A percentile compares a stretch with the other conserved stretches of the same genome.
Evolutionary conservation across 2,113 vertebrate genomes (phyloP).

Genomic region (Onychostoma macrolepis): DNA sequence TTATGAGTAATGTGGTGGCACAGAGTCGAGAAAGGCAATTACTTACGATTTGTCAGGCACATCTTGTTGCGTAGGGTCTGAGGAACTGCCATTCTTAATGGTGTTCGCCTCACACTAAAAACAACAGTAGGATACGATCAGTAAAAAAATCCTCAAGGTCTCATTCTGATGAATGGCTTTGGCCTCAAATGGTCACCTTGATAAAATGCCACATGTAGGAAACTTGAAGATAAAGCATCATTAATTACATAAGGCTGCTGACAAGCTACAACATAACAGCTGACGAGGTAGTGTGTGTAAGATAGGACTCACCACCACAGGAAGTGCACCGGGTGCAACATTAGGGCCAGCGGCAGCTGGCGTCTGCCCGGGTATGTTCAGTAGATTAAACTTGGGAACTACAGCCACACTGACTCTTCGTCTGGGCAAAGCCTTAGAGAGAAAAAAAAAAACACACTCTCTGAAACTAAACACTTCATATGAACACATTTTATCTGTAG

Average conservation of each 20-base stretch:
- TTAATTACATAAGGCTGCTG: constrained; percentile 20
- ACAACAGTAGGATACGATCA: not conserved
- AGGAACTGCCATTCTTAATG: constrained; percentile 73
- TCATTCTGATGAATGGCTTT: constrained; percentile 20
- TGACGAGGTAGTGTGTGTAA: not conserved
- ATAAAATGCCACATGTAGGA: not conserved
- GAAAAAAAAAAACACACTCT: constrained; percentile 43
- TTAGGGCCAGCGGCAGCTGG: constrained; percentile 69
- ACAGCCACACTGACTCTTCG: constrained; percentile 97
- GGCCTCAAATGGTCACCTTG: not conserved
- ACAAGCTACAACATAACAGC: not conserved
- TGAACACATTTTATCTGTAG: not conserved
- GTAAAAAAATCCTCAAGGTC: not conserved
- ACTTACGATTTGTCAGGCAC: constrained; percentile 81
- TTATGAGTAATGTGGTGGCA: not conserved
- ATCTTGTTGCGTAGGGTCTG: constrained; percentile 75
- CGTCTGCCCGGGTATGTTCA: constrained; percentile 89
- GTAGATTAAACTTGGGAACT: constrained; percentile 95
- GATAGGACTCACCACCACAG: constrained; percentile 80
- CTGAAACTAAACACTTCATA: not conserved
- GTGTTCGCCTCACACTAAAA: constrained; percentile 84
- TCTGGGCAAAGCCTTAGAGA: constrained; percentile 87
- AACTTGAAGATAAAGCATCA: constrained; percentile 12
- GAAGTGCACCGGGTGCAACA: constrained; percentile 73
- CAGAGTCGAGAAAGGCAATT: not conserved